These are phyloP conservation scores for Diacarnus erythraeanus DNA, from an alignment of 37 sponge, comb jelly and placozoan genomes.

Conservation along the genomic window DNA sequence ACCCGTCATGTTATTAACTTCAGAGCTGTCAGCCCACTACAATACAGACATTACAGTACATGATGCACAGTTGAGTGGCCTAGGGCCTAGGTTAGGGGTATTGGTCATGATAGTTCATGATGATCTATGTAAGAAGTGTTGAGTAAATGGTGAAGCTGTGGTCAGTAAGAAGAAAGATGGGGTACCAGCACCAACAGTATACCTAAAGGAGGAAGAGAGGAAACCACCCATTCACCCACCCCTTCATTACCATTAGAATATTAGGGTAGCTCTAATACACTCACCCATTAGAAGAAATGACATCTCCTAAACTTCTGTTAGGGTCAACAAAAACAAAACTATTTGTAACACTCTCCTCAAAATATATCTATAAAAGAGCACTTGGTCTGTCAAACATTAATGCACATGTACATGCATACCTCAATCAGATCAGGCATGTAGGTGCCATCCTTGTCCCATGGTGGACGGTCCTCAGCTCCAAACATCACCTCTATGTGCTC, in stretches of 20 bases:
- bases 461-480: constrained; percentile 19
- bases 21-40: no score
- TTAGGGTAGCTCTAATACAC: no score
- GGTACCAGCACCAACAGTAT: not conserved
- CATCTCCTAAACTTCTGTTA: constrained; percentile 21
- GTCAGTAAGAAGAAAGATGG: constrained; percentile 11
- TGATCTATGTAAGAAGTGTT: not conserved
- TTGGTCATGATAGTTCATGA: not conserved
- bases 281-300: constrained; percentile 16
- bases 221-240: not conserved
- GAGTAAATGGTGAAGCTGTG: not conserved
- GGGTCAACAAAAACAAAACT: constrained; percentile 5
- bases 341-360: constrained; percentile 12
- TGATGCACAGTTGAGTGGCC: not conserved
- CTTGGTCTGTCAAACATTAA: not conserved
- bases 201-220: not conserved
- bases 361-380: constrained; percentile 35
- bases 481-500: constrained; percentile 61
- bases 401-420: constrained; percentile 12
- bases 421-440: constrained; percentile 43
- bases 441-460: constrained; percentile 56
- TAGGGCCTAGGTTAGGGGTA: not conserved
- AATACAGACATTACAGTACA: not conserved
- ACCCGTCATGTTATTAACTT: no score
- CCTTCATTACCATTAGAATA: not conserved